Evolutionary conservation across 2,888 invertebrate species (phyloP).

Genomic region (Phengaris arion): DNA sequence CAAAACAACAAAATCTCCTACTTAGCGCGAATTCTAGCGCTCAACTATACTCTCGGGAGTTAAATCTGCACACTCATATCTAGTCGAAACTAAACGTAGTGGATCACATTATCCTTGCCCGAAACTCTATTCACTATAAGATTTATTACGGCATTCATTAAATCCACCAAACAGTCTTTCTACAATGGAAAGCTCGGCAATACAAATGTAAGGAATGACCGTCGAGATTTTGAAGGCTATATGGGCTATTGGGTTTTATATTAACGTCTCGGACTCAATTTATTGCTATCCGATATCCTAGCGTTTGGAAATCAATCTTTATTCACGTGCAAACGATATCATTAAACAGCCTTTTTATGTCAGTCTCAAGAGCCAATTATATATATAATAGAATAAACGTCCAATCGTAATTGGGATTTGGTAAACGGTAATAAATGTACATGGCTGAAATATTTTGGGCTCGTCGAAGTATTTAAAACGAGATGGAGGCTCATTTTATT

Average conservation of each 20-base stretch:
- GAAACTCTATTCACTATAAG: no score
- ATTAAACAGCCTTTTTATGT: slow-evolving; percentile 1
- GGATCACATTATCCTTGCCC: no score
- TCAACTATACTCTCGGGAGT: no score
- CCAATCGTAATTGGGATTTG: not conserved
- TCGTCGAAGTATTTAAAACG: not conserved
- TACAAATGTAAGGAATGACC: not conserved
- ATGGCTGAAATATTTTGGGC: not conserved
- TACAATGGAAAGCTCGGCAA: not conserved
- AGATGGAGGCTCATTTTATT: not conserved
- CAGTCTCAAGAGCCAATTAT: not conserved
- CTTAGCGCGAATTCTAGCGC: no score
- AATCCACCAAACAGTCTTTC: not conserved
- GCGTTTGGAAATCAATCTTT: slow-evolving; percentile 17
- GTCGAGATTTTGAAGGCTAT: not conserved
- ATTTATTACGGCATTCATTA: not conserved
- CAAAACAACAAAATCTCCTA: no score
- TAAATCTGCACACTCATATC: no score
- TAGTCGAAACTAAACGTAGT: no score
- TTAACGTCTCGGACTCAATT: slow-evolving; percentile 14
- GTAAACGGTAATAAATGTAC: not conserved
- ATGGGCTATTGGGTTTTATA: not conserved
- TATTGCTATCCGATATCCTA: slow-evolving; percentile 3
- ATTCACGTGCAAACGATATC: slow-evolving; percentile 20
- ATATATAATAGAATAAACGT: not conserved